These are phyloP conservation scores for Alcis repandata DNA, from an alignment of 2,888 invertebrate species.

Conservation along the genomic window DNA sequence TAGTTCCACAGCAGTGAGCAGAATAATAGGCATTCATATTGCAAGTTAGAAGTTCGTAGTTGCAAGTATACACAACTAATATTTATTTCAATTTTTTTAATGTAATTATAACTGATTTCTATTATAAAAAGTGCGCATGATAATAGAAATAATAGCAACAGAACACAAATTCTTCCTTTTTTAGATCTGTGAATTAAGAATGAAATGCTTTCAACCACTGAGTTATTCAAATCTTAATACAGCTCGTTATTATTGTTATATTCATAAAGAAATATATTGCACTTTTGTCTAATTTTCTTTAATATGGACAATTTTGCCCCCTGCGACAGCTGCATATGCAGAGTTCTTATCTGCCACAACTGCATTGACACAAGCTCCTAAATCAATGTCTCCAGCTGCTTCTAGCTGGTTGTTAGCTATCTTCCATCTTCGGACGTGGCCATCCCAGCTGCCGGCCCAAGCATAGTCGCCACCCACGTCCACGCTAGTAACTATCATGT, in stretches of 20 bases:
- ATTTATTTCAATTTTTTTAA: no score
- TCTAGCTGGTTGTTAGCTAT: slow-evolving; percentile 67
- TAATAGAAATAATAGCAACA: no score
- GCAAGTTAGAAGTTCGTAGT: no score
- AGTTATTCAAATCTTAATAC: background rate
- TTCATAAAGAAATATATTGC: background rate
- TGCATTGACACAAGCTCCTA: slow-evolving; percentile 76
- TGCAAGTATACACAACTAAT: no score
- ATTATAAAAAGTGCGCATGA: no score
- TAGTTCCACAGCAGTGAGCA: no score
- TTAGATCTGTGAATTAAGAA: no score
- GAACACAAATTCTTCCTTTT: no score
- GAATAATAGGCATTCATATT: no score
- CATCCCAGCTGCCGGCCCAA: slow-evolving; percentile 88
- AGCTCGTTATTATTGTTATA: background rate
- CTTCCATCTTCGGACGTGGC: slow-evolving; percentile 78
- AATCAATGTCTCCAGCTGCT: slow-evolving; percentile 68
- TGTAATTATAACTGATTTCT: no score
- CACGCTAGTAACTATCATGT: slow-evolving; percentile 83
- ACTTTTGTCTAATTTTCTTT: slow-evolving; percentile 41
- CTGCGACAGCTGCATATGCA: slow-evolving; percentile 67
- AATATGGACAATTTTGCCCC: slow-evolving; percentile 64
- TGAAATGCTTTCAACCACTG: no score
- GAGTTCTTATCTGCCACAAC: slow-evolving; percentile 56
- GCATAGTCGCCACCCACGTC: slow-evolving; percentile 72